Evolutionary conservation across 2,113 vertebrate genomes (phyloP).

Genomic region (Bujurquina vittata): DNA sequence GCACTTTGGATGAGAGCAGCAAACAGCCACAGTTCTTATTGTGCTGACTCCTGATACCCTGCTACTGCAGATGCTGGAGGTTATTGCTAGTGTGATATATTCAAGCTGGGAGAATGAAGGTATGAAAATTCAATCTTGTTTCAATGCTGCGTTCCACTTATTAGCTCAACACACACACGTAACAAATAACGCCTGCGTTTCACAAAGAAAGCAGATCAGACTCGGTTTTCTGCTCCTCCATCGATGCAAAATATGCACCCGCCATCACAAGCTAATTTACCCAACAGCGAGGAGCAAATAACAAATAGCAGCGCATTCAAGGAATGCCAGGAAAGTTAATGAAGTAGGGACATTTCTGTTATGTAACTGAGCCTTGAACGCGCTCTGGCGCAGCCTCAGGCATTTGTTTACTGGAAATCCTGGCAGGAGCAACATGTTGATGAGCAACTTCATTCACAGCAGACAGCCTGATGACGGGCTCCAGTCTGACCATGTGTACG

Average conservation of each 20-base stretch:
- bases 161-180: not conserved
- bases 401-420: constrained; percentile 51
- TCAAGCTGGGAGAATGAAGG: not conserved
- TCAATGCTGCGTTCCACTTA: not conserved
- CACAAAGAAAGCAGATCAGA: not conserved
- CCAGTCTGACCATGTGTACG: not conserved
- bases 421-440: constrained; percentile 16
- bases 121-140: not conserved
- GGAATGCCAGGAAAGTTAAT: constrained; percentile 25
- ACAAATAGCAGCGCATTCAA: not conserved
- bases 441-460: not conserved
- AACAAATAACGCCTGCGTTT: not conserved
- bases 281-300: not conserved
- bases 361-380: constrained; percentile 21
- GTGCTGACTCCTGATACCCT: not conserved
- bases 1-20: not conserved
- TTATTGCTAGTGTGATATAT: not conserved
- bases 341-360: not conserved
- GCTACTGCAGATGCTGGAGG: not conserved
- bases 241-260: not conserved
- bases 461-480: not conserved
- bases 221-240: not conserved
- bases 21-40: not conserved
- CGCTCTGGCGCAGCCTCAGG: constrained; percentile 32
- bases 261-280: constrained; percentile 1